Evolutionary conservation across 2,797 vertebrate genomes (phyloP), one percentile per base, ranked within the genome.

Genomic region (Cynopterus sphinx): DNA sequence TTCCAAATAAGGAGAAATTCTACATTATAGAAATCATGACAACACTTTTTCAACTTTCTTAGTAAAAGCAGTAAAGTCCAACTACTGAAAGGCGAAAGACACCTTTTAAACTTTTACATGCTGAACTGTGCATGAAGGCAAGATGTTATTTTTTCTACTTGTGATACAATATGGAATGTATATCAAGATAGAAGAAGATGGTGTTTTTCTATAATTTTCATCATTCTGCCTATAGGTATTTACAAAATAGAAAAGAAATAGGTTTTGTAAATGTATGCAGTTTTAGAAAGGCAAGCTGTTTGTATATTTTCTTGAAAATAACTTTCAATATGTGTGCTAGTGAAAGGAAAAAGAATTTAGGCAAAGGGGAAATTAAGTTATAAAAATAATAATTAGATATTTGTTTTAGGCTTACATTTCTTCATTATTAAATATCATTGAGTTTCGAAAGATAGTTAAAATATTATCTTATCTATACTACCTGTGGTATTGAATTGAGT

Each of bases 191-290:
- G 11, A 65, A 74, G 87, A 91, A 96, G 31, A 61, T 67, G 93
- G 74, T 83, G 3, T 97, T 97, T 95, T 94, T 70, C 70, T 70
- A 63, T 13, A 70, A 95, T 97, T 97, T 98, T 95, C 73, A 97
- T 95, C 86, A 97, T 94, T 90, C 55, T 77, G 87, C 33, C 5
- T 96, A 79, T 3, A 96, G 57, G 84, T 21, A 82, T 94, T 97
- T 68, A 93, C 41, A 93, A 97, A 96, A 95, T 74, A 82, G 39
- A 4, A 0, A 89, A 88, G 31, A 94, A 96, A 92, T 82, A 51
- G 46, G 24, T 67, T 96, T 97, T 94, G 24, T 84, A 95, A 88
- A 89, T 5, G 61, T 83, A 22, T 67, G 83, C n/a, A 73, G 39
- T 59, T 87, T 70, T 88, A 92, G 71, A 79, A 77, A 55, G 84